phyloP scores from a whole-genome alignment of 2,797 vertebrate species.

The Gallinago solitaria region DNA sequence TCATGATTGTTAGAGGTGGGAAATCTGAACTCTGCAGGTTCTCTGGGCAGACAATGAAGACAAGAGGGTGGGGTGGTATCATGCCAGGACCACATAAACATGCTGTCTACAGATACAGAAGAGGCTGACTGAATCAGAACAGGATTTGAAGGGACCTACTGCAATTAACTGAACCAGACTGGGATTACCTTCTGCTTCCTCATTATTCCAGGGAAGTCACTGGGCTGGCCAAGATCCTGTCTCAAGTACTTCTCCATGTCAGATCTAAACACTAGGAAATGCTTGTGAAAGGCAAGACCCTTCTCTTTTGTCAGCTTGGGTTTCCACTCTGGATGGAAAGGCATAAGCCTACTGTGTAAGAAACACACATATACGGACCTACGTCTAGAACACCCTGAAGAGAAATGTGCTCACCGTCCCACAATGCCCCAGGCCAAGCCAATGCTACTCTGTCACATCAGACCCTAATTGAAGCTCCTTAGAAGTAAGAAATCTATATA shows the following conservation, averaged over 20 bases:
- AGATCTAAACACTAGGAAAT: fast-evolving
- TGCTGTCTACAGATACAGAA: not conserved
- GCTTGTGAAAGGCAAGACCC: not conserved
- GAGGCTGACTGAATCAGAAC: not conserved
- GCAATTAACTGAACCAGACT: not conserved
- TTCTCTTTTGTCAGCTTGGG: not conserved
- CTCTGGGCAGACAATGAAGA: not conserved
- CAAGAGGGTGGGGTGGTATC: not conserved
- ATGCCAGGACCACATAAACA: not conserved
- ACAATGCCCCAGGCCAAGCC: not conserved
- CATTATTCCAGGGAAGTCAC: not conserved
- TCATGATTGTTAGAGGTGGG: not conserved
- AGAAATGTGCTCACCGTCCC: not conserved
- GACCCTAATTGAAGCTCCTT: not conserved
- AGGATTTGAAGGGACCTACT: not conserved
- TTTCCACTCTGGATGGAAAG: not conserved
- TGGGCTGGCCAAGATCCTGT: not conserved
- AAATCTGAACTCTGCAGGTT: not conserved
- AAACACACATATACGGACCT: not conserved
- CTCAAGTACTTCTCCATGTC: not conserved
- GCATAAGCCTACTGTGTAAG: not conserved
- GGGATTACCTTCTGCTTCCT: not conserved
- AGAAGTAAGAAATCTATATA: not conserved
- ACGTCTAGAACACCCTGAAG: not conserved
- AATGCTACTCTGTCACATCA: not conserved